A percentile compares a stretch with the other conserved stretches of the same genome.
phyloP scores from a whole-genome alignment of 2,797 vertebrate species.

The Bucorvus abyssinicus region DNA sequence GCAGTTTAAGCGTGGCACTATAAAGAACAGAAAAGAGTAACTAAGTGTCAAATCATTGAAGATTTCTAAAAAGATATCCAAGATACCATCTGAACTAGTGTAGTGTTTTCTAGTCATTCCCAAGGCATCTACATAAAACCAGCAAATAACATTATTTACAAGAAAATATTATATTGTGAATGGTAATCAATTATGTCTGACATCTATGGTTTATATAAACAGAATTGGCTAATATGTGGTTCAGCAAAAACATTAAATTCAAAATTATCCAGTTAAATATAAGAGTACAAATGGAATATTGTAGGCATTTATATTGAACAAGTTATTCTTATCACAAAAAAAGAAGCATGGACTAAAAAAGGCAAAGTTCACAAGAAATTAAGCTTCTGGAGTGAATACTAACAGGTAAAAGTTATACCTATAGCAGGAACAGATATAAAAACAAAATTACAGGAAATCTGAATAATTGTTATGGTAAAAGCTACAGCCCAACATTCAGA shows the following conservation, averaged over 20 bases:
- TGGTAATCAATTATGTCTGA: not conserved
- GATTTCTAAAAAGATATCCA: not conserved
- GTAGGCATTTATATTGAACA: not conserved
- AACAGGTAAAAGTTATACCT: not conserved
- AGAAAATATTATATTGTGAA: not conserved
- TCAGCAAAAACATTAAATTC: not conserved
- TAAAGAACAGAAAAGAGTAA: not conserved
- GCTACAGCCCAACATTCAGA: not conserved
- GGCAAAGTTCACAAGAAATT: not conserved
- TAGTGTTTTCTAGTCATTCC: not conserved
- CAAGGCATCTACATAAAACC: not conserved
- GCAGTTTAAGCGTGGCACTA: slow-evolving; percentile 7
- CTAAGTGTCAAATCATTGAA: not conserved
- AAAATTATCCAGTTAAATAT: no score
- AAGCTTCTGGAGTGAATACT: not conserved
- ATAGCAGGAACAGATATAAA: not conserved
- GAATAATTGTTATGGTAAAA: not conserved
- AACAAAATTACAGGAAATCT: not conserved
- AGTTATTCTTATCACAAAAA: not conserved
- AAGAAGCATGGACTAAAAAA: not conserved
- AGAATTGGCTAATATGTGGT: not conserved
- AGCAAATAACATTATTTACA: not conserved
- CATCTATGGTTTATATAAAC: not conserved
- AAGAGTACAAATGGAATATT: not conserved
- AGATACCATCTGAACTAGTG: not conserved